Evolutionary conservation across 2,113 vertebrate species (phyloP), one percentile per base, ranked within the genome.

Genomic region (Labeo rohita): DNA sequence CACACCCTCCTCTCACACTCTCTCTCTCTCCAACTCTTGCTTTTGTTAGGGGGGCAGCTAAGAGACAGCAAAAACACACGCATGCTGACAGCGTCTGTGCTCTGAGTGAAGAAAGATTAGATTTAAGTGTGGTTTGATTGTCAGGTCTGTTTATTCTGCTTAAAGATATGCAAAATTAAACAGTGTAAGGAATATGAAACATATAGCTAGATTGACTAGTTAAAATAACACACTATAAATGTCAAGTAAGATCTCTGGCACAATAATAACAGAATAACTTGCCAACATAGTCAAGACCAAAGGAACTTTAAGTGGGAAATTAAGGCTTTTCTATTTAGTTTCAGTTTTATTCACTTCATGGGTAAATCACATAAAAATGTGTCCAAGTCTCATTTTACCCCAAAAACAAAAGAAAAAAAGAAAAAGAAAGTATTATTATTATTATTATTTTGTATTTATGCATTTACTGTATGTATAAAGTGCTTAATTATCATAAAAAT

Each of bases 1-100:
- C 88, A 88, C 87, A 75, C 84, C 86, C 86, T 70, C 80, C 86
- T n/a, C 39, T 23, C 87, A 49, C 43, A 28, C 84, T 6, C n/a
- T 39, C 86, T 63, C 54, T 76, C 81, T 79, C 75, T 49, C n/a
- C n/a, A 34, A 68, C 59, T 61, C 68, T 21, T 39, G 34, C 39
- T 87, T 73, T 73, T 72, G n/a, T 79, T 43, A 78, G 34, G 34
- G 21, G 54, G 65, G 45, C 28, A 72, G 73, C 9, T 74, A 75
- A 72, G 65, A 66, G 83, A 74, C 54, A 81, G 77, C 39, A 11
- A 88, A 88, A n/a, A 88, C 65, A 80, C 87, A 70, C 16, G 36
- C 28, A 77, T 52, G 12, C 43, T 81, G 78, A 81, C 85, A 81
- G 66, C 12, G 9, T 47, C 36, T 61, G 43, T 0, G 3, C 47